Base-by-base conservation (phyloP, 1,140 invertebrate genomes). In the Triops cancriformis region DNA sequence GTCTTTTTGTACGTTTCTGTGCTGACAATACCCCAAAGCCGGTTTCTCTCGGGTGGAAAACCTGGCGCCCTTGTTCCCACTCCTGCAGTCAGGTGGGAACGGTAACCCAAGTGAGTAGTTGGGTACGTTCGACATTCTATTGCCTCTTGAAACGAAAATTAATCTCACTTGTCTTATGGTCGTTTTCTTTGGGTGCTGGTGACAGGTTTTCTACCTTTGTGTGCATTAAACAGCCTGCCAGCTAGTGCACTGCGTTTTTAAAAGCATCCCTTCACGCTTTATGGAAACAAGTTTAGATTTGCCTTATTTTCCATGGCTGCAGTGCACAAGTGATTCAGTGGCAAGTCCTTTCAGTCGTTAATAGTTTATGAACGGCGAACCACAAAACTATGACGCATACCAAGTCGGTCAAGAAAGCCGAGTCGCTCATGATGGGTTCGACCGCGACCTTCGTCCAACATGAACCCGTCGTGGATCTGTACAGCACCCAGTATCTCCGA, bases 401-500 rank as follows among this genome's bases (percentile, higher is more conserved):
- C 51, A 64, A 64, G 23, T 64, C 51, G 23, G 23, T 64, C 5
- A 64, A 64, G 51, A 64, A 18, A n/a, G 51, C 51, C 51, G 51
- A 64, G 23, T 64, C 51, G 51, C 51, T 64, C 6, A 45, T 45
- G 41, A 45, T 76, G 28, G 41, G 27, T 31, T 18, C 75, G 12
- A 26, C 75, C 26, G 75, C 45, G 26, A 41, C 75, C 41, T 43
- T 43, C 41, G 41, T 41, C 4, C 37, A 76, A 43, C 37, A 12
- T 12, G 75, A 45, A 18, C 28, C 45, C 37, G 75, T 43, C 2
- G 26, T 76, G n/a, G 75, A 95, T 85, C 89, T 95, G 83, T 94
- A 95, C 85, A 93, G 93, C 75, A 93, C 93, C 26, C 96, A 94
- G 85, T 98, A 98, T 85, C 92, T 96, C 72, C 89, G 96, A 82